Evolutionary conservation across 2,888 invertebrate genomes (phyloP).

Genomic region (Phyllotreta cruciferae): DNA sequence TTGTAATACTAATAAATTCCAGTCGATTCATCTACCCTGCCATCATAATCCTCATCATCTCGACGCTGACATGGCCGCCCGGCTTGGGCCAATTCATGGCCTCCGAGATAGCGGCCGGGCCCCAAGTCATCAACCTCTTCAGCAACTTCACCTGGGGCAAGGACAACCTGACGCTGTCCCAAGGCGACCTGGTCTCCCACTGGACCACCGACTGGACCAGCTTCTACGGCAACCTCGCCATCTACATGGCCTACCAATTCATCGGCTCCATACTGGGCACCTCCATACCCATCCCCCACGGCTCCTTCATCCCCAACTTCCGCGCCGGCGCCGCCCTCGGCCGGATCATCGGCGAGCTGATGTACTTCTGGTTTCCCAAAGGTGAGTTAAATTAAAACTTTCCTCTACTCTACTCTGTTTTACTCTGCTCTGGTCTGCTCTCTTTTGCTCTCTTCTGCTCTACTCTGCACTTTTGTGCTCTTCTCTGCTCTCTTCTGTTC

Average conservation of each 20-base stretch:
- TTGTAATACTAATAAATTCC: no score
- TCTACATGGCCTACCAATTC: constrained; percentile 87
- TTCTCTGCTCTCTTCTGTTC: no score
- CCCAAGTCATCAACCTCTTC: constrained; percentile 78
- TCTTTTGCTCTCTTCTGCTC: no score
- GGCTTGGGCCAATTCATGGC: constrained; percentile 73
- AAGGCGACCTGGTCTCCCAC: constrained; percentile 81
- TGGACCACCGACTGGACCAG: constrained; percentile 87
- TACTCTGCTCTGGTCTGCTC: no score
- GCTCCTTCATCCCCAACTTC: constrained; percentile 96
- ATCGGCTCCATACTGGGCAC: constrained; percentile 88
- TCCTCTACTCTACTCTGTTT: neutral
- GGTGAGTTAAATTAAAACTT: constrained; percentile 42
- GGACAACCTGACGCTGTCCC: constrained; percentile 78
- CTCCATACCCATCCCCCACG: constrained; percentile 96
- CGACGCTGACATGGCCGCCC: constrained; percentile 86
- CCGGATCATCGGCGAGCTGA: constrained; percentile 89
- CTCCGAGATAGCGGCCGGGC: constrained; percentile 59
- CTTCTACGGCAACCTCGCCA: constrained; percentile 83
- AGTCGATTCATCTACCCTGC: constrained; percentile 86
- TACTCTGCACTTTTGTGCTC: no score
- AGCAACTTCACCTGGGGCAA: constrained; percentile 96
- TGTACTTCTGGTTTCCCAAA: constrained; percentile 89
- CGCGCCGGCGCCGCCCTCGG: constrained; percentile 96
- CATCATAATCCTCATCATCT: constrained; percentile 80